A percentile compares a stretch with the other conserved stretches of the same genome.
Evolutionary conservation across 2,888 invertebrate species (phyloP).

Genomic region (Orthosia gracilis): DNA sequence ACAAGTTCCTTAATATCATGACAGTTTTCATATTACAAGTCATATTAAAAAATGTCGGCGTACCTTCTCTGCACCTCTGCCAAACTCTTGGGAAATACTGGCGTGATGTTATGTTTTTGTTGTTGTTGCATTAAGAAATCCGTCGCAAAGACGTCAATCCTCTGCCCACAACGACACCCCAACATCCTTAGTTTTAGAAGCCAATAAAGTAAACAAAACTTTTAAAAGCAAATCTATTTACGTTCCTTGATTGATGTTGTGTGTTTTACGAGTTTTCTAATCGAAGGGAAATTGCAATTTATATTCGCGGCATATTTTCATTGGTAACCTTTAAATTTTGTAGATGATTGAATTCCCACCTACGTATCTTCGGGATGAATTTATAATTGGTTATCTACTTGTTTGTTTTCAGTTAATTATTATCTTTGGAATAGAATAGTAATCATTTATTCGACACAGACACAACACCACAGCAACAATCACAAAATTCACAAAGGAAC

Average conservation of each 20-base stretch:
- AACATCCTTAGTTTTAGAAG: slow-evolving; percentile 31
- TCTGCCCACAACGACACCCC: not conserved
- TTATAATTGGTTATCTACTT: slow-evolving; percentile 19
- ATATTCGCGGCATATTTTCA: slow-evolving; percentile 28
- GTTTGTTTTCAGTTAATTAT: slow-evolving; percentile 12
- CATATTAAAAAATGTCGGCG: too few species aligned
- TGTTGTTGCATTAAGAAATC: not conserved
- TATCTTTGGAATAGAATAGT: not conserved
- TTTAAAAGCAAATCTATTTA: slow-evolving; percentile 55
- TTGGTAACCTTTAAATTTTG: slow-evolving; percentile 30
- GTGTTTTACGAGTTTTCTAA: slow-evolving; percentile 53
- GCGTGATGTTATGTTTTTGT: too few species aligned
- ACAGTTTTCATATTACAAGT: too few species aligned
- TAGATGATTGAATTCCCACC: slow-evolving; percentile 3
- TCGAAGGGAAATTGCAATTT: slow-evolving; percentile 57
- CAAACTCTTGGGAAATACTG: too few species aligned
- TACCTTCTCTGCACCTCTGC: too few species aligned
- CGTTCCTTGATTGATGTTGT: slow-evolving; percentile 66
- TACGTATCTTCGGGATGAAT: not conserved
- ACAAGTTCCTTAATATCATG: too few species aligned
- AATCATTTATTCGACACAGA: too few species aligned
- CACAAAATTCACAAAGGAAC: too few species aligned
- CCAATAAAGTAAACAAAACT: slow-evolving; percentile 57
- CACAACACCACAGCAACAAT: too few species aligned
- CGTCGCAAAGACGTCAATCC: not conserved